phyloP scores from a whole-genome alignment of 1,140 invertebrate genomes.

The Leptoteleia sp. region DNA sequence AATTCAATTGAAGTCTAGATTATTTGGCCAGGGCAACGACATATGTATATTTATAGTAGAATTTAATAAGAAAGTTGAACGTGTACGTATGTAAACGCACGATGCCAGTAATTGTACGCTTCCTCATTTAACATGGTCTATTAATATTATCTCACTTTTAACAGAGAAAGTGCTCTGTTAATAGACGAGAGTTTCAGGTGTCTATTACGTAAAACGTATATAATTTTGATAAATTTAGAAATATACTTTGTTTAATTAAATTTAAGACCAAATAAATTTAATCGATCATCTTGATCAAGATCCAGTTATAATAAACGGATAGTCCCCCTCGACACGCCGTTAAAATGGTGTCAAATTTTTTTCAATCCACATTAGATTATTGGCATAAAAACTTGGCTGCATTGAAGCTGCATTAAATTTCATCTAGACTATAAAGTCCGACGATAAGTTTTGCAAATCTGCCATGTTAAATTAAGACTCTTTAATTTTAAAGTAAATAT shows the following conservation, averaged over 20 bases:
- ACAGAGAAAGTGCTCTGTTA: constrained; percentile 27
- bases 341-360: too few relatives aligned
- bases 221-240: constrained; percentile 1
- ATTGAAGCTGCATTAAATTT: too few relatives aligned
- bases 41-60: constrained; percentile 17
- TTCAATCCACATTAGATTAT: too few relatives aligned
- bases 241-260: background rate
- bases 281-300: too few relatives aligned
- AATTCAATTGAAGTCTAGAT: background rate
- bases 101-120: constrained; percentile 16
- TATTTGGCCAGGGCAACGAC: background rate
- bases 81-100: constrained; percentile 5
- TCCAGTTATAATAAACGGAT: too few relatives aligned
- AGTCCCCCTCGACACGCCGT: too few relatives aligned
- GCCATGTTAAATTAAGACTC: too few relatives aligned
- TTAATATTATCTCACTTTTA: constrained; percentile 32
- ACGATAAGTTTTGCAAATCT: too few relatives aligned
- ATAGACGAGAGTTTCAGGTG: constrained; percentile 21
- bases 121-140: constrained; percentile 28
- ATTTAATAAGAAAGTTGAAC: constrained; percentile 25
- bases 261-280: too few relatives aligned
- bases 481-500: too few relatives aligned
- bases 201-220: constrained; percentile 12
- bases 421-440: too few relatives aligned
- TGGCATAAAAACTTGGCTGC: too few relatives aligned